Evolutionary conservation across 37 sponge, comb jelly and placozoan species (phyloP).

Genomic region (Spongilla lacustris): DNA sequence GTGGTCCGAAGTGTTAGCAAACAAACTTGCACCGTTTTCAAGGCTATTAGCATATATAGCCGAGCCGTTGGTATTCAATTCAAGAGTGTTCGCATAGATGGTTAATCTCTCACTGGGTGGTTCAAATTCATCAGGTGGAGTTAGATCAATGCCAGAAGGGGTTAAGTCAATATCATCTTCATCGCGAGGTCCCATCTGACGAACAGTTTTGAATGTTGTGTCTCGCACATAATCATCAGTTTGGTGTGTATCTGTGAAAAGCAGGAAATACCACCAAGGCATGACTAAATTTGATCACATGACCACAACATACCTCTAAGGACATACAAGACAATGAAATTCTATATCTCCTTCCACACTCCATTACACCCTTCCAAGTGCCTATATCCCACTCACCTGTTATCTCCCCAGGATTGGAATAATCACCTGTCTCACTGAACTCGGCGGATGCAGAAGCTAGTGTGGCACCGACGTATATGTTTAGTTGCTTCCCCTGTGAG

Average conservation of each 20-base stretch:
- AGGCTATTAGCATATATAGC: background rate
- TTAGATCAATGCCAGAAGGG: background rate
- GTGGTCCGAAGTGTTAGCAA: background rate
- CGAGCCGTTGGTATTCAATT: background rate
- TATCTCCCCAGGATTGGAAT: conserved; percentile 46
- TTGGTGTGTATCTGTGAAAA: background rate
- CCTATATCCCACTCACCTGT: conserved; percentile 10
- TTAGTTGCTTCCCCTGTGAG: background rate
- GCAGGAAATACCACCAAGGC: background rate
- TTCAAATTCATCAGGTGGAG: background rate
- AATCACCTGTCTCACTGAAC: conserved; percentile 17
- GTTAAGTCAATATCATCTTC: conserved; percentile 33
- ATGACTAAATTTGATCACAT: background rate
- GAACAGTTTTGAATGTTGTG: background rate
- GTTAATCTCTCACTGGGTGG: background rate
- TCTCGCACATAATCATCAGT: background rate
- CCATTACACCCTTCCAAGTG: background rate
- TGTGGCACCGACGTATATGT: background rate
- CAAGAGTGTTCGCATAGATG: conserved; percentile 8
- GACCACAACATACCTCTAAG: background rate
- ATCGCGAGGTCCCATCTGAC: background rate
- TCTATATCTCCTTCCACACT: too few relatives aligned
- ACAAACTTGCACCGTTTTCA: background rate
- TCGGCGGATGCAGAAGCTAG: background rate
- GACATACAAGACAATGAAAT: background rate